Conservation (phyloP, 2,888 invertebrate genomes). For the Ophion slaviceki region DNA sequence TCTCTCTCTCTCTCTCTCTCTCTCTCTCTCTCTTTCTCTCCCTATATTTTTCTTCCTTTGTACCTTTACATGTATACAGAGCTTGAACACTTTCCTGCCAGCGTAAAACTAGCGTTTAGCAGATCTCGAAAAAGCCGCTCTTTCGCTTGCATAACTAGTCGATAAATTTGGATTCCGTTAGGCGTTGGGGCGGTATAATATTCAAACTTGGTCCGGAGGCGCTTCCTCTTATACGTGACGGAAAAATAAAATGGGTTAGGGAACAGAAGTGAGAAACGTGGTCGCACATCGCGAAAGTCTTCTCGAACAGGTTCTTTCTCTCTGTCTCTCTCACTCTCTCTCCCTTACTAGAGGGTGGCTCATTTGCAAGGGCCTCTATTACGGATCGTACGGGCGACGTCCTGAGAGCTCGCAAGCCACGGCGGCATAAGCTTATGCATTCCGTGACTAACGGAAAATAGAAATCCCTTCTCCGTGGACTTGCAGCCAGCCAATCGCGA, state of each 20-base stretch:
- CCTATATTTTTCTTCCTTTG: neutral
- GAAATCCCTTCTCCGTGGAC: neutral
- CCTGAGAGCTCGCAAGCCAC: neutral
- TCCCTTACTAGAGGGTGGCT: neutral
- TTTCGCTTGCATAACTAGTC: slow-evolving; percentile 60
- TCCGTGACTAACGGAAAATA: neutral
- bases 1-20: slow-evolving; percentile 33
- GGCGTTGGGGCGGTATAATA: slow-evolving; percentile 54
- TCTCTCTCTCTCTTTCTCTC: neutral
- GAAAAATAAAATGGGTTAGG: slow-evolving; percentile 22
- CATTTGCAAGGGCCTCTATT: neutral
- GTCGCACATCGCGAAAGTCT: slow-evolving; percentile 13
- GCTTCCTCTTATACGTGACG: neutral
- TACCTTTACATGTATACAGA: slow-evolving; percentile 13
- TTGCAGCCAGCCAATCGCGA: neutral
- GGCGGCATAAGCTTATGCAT: neutral
- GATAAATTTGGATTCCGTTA: slow-evolving; percentile 64
- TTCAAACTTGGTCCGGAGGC: slow-evolving; percentile 44
- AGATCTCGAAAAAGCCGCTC: slow-evolving; percentile 42
- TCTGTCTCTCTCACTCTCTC: neutral
- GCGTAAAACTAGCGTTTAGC: slow-evolving; percentile 45
- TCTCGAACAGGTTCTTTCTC: neutral
- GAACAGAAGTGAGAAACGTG: slow-evolving; percentile 1
- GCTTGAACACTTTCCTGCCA: slow-evolving; percentile 30
- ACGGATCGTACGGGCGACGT: neutral